These are phyloP conservation scores for Melinaea menophilus DNA, from an alignment of 2,888 invertebrate species.

Conservation along the genomic window DNA sequence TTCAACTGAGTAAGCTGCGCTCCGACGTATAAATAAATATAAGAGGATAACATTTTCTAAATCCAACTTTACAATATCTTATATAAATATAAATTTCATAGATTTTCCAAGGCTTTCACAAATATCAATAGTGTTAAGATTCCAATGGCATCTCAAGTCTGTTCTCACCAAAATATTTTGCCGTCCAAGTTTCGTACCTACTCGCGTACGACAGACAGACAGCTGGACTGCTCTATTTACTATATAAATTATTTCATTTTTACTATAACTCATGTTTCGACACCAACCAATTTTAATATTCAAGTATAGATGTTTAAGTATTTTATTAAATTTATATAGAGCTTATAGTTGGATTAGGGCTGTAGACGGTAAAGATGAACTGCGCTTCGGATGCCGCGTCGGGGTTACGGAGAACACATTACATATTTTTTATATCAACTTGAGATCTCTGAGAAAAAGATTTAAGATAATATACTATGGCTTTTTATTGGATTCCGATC, in stretches of 20 bases:
- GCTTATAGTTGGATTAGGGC: conserved; percentile 75
- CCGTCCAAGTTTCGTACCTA: conserved; percentile 66
- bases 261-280: conserved; percentile 58
- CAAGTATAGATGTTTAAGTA: conserved; percentile 63
- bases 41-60: conserved; percentile 22
- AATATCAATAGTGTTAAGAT: conserved; percentile 21
- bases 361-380: conserved; percentile 45
- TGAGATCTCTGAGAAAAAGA: too few species aligned
- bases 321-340: conserved; percentile 71
- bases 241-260: conserved; percentile 49
- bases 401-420: too few species aligned
- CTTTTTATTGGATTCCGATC: too few species aligned
- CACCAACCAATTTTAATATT: conserved; percentile 60
- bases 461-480: too few species aligned
- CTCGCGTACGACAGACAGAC: conserved; percentile 40
- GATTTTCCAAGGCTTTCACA: conserved; percentile 24
- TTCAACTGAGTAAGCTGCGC: conserved; percentile 29
- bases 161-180: conserved; percentile 66
- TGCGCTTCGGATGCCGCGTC: conserved; percentile 35
- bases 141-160: conserved; percentile 28
- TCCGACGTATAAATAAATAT: conserved; percentile 18
- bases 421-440: conserved; percentile 5
- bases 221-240: conserved; percentile 59
- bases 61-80: conserved; percentile 25
- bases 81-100: conserved; percentile 19